Evolutionary conservation across 2,888 invertebrate genomes (phyloP).

Genomic region (Pardosa pseudoannulata): DNA sequence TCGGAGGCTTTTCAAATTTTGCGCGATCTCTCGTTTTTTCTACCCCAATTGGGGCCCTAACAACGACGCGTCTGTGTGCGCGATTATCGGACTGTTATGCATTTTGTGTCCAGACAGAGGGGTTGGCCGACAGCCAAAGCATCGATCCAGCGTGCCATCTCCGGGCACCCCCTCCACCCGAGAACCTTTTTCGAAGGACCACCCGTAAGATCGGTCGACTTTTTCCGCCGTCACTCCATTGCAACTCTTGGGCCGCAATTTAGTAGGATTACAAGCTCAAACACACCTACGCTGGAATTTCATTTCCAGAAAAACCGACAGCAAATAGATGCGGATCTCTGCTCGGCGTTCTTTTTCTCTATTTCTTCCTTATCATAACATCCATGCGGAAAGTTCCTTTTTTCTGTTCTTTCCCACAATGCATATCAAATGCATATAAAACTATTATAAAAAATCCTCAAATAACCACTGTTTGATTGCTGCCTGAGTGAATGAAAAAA

Average conservation of each 20-base stretch:
- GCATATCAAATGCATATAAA: too few species aligned
- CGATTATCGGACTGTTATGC: not conserved
- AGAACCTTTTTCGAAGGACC: constrained; percentile 31
- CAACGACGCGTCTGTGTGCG: not conserved
- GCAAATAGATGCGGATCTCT: too few species aligned
- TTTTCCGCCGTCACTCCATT: not conserved
- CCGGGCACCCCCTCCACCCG: constrained; percentile 15
- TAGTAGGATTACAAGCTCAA: not conserved
- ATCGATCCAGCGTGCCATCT: constrained; percentile 53
- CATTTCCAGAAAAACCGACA: not conserved
- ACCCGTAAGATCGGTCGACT: not conserved
- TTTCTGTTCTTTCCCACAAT: too few species aligned
- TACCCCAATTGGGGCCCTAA: not conserved
- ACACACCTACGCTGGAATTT: not conserved
- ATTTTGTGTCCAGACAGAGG: constrained; percentile 26
- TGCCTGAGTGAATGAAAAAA: too few species aligned
- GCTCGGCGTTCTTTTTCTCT: too few species aligned
- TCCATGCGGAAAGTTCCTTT: not conserved
- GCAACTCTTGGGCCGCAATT: not conserved
- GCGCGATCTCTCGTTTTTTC: not conserved
- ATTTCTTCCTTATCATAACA: not conserved
- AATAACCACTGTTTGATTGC: too few species aligned
- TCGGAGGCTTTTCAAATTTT: not conserved
- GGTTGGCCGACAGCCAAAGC: constrained; percentile 38
- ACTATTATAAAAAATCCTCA: too few species aligned